A percentile compares a stretch with the other conserved stretches of the same genome.
These are phyloP conservation scores for Rissa tridactyla DNA, from an alignment of 2,113 vertebrate genomes.

Conservation along the genomic window DNA sequence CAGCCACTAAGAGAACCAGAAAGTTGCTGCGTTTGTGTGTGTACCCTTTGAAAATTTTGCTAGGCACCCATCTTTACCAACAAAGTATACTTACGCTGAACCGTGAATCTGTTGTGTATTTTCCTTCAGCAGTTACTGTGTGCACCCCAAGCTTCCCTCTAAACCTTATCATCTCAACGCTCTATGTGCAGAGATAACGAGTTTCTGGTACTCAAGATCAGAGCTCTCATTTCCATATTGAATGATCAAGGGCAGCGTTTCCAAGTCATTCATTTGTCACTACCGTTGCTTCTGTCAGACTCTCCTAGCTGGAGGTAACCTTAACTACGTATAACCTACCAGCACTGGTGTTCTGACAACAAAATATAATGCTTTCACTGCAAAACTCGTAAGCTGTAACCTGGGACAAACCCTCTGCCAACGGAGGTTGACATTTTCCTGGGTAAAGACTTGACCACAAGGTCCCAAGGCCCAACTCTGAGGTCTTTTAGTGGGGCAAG, in stretches of 20 bases:
- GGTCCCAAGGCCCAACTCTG: neutral
- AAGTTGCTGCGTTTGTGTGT: neutral
- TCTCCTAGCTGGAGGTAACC: neutral
- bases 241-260: neutral
- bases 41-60: neutral
- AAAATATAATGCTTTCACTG: neutral
- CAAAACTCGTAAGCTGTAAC: neutral
- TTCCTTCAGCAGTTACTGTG: neutral
- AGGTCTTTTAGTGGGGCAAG: neutral
- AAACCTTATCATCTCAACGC: neutral
- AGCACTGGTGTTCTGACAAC: neutral
- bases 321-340: neutral
- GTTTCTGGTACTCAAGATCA: neutral
- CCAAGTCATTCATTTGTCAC: neutral
- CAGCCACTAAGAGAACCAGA: neutral
- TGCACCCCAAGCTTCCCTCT: neutral
- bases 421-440: neutral
- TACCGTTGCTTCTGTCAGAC: neutral
- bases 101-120: neutral
- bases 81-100: neutral
- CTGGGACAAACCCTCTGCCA: neutral
- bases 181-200: fast-evolving
- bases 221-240: neutral
- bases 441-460: neutral
- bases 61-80: neutral